phyloP scores from a whole-genome alignment of 1,140 invertebrate species.

The Papilio polytes region DNA sequence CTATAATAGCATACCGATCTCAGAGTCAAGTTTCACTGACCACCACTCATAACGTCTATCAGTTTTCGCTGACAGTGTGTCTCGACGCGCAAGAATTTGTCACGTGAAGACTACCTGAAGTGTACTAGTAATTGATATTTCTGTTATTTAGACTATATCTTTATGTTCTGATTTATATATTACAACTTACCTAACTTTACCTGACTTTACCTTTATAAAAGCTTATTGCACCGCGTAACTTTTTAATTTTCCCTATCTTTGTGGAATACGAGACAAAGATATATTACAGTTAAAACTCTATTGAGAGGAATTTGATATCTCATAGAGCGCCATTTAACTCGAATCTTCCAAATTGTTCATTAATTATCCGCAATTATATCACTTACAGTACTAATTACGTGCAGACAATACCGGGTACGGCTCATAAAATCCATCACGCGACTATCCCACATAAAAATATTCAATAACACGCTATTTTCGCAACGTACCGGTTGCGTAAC shows the following conservation, averaged over 20 bases:
- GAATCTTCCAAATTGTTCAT: neutral
- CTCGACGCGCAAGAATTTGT: conserved; percentile 9
- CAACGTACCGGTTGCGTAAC: conserved; percentile 7
- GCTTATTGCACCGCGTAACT: too few species aligned
- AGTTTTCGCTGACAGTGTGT: conserved; percentile 6
- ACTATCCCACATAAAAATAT: conserved; percentile 18
- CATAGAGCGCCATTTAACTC: too few species aligned
- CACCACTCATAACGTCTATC: neutral
- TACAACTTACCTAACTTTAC: too few species aligned
- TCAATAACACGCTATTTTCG: conserved; percentile 20
- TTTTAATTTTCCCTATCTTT: too few species aligned
- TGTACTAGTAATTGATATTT: too few species aligned
- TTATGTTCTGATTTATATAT: too few species aligned
- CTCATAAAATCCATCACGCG: conserved; percentile 15
- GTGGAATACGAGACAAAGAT: too few species aligned
- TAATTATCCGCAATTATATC: neutral
- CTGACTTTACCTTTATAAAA: too few species aligned
- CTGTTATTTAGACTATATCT: too few species aligned
- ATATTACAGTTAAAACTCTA: too few species aligned
- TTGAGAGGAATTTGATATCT: too few species aligned
- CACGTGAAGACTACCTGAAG: neutral
- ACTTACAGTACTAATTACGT: neutral
- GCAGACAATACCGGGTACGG: neutral
- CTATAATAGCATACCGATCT: neutral
- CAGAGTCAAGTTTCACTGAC: conserved; percentile 8